Evolutionary conservation across 2,113 vertebrate genomes (phyloP), one percentile per base, ranked within the genome.

Genomic region (Baryphthengus martii): DNA sequence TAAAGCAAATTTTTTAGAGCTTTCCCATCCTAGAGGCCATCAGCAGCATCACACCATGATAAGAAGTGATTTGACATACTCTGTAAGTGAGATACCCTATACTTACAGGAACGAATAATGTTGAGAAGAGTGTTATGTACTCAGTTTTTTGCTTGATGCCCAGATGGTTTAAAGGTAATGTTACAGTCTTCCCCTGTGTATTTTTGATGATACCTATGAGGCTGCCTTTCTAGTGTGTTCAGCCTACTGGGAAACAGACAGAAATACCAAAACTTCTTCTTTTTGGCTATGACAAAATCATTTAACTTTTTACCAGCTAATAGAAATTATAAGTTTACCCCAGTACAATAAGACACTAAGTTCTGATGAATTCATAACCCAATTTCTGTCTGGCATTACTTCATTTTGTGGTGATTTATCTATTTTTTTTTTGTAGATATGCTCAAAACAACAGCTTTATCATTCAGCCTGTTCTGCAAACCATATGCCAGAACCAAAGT

Each of bases 291-390:
- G 3, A 44, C 33, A 18, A 86, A 77, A 81, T 55, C 5, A n/a
- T n/a, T n/a, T n/a, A n/a, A n/a, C n/a, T n/a, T n/a, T n/a, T n/a
- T n/a, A n/a, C n/a, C n/a, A n/a, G n/a, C n/a, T n/a, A n/a, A n/a
- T n/a, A n/a, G n/a, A n/a, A 93, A 39, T 8, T n/a, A 35, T 65
- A 21, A 45, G 47, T 88, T 79, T 89, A 84, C 37, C 28, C 80
- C n/a, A 80, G 47, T 40, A 79, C 35, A 80, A 4, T 53, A 86
- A 94, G 90, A 31, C 28, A 71, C 77, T 61, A 67, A 49, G 18
- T 79, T 88, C 50, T 92, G 52, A 77, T 92, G 40, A 74, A 77
- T 85, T 93, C 50, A 84, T 81, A 88, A 92, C 90, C 39, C 39
- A 94, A 75, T 10, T 65, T 91, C 26, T 59, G 17, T 96, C 72